Evolutionary conservation across 2,113 vertebrate species (phyloP), one percentile per base, ranked within the genome.

Genomic region (Cairina moschata): DNA sequence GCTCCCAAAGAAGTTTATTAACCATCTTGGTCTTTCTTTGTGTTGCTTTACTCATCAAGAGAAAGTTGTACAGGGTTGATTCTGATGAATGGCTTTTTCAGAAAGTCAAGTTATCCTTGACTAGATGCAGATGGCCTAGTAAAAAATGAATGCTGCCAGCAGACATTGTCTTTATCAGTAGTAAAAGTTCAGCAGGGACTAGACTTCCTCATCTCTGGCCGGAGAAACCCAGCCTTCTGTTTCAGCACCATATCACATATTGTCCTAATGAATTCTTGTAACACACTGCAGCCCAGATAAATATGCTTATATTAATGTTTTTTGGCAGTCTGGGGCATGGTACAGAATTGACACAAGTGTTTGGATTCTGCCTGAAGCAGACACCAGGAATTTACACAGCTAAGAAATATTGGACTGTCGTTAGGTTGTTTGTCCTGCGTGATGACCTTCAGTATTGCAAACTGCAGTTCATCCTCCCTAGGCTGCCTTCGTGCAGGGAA

Each of bases 111-210:
- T 97, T 98, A 98, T 97, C 96, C 97, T 98, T 98, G 98, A 98
- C 98, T 98, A 96, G 97, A 98, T 95, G 94, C 98, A 98, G 98
- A 98, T 98, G 98, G 98, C 98, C 97, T 75, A 38, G 97, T 97
- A 98, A 98, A 98, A 98, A 98, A 98, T 98, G 98, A 98, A 97
- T 88, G 93, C 97, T 98, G 97, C 98, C 97, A 97, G 97, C 95
- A 96, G 97, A 97, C 94, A 92, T 97, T 97, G 96, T 96, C 98
- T 98, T 98, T 98, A 98, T 98, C 98, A 98, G 98, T 97, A 87
- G 88, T 91, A 97, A 98, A 97, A 97, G 97, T 97, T 98, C 98
- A 97, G 88, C 98, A 97, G 98, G 97, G 97, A 98, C 95, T 95
- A 98, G 97, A 96, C 96, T 98, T 98, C 97, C 98, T 97, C 97